These are phyloP conservation scores for Pangasius macronema DNA, from an alignment of 2,797 vertebrate genomes.

Conservation along the genomic window DNA sequence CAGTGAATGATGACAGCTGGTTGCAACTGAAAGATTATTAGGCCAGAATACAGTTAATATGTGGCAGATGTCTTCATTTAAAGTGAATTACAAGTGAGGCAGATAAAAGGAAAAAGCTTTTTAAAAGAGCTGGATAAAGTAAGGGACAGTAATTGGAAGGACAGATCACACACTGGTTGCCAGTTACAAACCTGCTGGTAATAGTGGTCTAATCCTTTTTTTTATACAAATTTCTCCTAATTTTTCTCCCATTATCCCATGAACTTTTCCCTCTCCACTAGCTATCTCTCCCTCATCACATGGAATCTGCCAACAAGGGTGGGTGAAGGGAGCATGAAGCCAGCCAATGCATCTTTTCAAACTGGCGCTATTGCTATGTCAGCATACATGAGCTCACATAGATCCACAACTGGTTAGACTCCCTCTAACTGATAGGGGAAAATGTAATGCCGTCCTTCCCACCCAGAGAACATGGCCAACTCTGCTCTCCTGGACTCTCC, in stretches of 20 bases:
- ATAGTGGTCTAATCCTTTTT: neutral
- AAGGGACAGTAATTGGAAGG: neutral
- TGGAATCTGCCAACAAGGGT: neutral
- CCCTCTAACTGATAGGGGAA: neutral
- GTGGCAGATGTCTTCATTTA: neutral
- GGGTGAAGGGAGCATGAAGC: neutral
- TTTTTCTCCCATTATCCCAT: neutral
- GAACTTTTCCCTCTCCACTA: neutral
- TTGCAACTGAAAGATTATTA: conserved; percentile 70
- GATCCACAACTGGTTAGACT: neutral
- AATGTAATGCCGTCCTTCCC: neutral
- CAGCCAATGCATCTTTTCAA: neutral
- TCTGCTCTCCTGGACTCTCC: neutral
- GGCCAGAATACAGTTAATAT: conserved; percentile 11
- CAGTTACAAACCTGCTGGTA: neutral
- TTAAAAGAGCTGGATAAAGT: neutral
- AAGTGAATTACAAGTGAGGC: neutral
- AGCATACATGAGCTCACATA: neutral
- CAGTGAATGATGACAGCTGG: conserved; percentile 67
- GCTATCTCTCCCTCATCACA: neutral
- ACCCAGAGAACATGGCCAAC: neutral
- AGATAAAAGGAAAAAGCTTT: neutral
- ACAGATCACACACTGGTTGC: neutral
- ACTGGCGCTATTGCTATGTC: neutral
- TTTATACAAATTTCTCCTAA: neutral